phyloP scores from a whole-genome alignment of 1,140 invertebrate species.

The Pogonomyrmex barbatus region DNA sequence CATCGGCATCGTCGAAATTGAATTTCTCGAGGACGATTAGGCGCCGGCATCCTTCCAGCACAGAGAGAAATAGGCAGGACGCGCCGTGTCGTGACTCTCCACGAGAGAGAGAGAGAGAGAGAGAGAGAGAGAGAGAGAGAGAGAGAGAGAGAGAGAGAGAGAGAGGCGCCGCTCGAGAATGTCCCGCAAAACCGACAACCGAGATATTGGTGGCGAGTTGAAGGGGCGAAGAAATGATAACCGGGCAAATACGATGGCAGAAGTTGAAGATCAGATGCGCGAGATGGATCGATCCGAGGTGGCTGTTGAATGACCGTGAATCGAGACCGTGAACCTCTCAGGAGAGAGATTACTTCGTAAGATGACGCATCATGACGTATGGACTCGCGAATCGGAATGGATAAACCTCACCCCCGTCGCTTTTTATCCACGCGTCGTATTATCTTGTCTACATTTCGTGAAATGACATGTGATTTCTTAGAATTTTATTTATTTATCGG shows the following conservation, averaged over 20 bases:
- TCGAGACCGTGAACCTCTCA: background rate
- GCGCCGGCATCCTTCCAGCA: slow-evolving; percentile 40
- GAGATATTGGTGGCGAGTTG: slow-evolving; percentile 6
- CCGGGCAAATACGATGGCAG: background rate
- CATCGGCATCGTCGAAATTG: slow-evolving; percentile 73
- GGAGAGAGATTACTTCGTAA: background rate
- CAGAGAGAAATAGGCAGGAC: slow-evolving; percentile 26
- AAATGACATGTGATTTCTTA: background rate
- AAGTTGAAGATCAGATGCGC: slow-evolving; percentile 28
- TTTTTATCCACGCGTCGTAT: background rate
- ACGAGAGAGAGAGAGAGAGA: too few species aligned
- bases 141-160: too few species aligned
- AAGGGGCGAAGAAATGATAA: background rate
- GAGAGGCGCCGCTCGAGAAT: background rate
- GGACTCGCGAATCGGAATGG: background rate
- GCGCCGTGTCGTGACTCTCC: slow-evolving; percentile 8
- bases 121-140: too few species aligned
- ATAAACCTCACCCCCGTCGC: background rate
- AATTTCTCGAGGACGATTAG: slow-evolving; percentile 74
- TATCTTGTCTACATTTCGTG: background rate
- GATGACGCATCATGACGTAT: background rate
- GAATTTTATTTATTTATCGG: background rate
- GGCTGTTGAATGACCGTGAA: slow-evolving; percentile 26
- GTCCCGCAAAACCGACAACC: slow-evolving; percentile 25
- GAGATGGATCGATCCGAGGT: background rate